A percentile compares a stretch with the other conserved stretches of the same genome.
These are phyloP conservation scores for Gastracanthus pulcherrimus DNA, from an alignment of 2,888 invertebrate genomes.

Conservation along the genomic window DNA sequence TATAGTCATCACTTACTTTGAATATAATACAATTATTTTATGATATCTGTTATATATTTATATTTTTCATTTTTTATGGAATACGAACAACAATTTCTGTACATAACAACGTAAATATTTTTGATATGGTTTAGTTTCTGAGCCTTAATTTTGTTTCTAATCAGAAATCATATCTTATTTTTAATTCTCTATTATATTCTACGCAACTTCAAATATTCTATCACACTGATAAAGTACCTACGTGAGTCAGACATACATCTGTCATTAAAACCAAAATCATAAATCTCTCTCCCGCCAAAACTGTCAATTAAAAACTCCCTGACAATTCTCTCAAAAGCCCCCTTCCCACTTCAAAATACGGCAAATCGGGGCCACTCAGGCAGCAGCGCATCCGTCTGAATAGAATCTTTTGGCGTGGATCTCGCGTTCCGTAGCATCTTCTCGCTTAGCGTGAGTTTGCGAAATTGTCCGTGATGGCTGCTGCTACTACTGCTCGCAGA, in stretches of 20 bases:
- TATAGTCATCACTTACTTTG: no score
- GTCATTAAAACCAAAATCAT: not conserved
- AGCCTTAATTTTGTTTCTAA: no score
- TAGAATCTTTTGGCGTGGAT: not conserved
- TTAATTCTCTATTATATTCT: no score
- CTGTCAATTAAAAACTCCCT: conserved; percentile 23
- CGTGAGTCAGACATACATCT: not conserved
- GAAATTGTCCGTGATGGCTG: conserved; percentile 17
- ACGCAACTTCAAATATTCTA: not conserved
- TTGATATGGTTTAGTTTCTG: no score
- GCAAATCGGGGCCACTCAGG: not conserved
- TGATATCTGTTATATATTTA: no score
- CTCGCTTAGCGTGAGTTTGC: not conserved
- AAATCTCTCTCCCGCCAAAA: not conserved
- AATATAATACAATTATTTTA: no score
- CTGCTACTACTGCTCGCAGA: not conserved
- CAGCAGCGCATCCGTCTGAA: not conserved
- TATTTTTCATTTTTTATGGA: no score
- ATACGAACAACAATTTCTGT: no score
- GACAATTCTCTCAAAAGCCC: not conserved
- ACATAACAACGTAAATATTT: no score
- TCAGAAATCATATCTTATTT: no score
- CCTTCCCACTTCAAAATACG: not conserved
- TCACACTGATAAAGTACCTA: not conserved
- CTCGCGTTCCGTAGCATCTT: not conserved